Percentiles rank a stretch among this genome's conserved stretches.
Conservation (phyloP, 92 coral and sea anemone species). For the Zoanthus sociatus region DNA sequence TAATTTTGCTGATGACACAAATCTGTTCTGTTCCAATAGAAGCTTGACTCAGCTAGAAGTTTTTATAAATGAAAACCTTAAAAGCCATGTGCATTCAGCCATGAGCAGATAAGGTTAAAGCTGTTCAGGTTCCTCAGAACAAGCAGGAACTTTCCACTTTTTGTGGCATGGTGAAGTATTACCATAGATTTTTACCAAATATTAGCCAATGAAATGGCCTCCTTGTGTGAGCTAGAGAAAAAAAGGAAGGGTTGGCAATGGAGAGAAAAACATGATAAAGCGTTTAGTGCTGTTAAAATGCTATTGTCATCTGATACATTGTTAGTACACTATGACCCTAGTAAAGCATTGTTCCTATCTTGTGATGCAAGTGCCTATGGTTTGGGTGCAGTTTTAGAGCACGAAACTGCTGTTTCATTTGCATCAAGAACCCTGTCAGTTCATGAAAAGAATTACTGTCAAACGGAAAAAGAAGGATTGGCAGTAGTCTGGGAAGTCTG, state of each 20-base stretch:
- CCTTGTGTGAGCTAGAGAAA: slow-evolving; percentile 22
- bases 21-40: no score
- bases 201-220: slow-evolving; percentile 14
- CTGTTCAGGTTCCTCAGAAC: not conserved
- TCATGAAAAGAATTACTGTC: slow-evolving; percentile 51
- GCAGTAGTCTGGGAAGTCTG: slow-evolving; percentile 40
- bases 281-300: slow-evolving; percentile 17
- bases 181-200: slow-evolving; percentile 43
- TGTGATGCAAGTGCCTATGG: slow-evolving; percentile 47
- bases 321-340: slow-evolving; percentile 48
- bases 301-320: slow-evolving; percentile 38
- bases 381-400: slow-evolving; percentile 44
- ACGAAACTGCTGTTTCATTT: slow-evolving; percentile 34
- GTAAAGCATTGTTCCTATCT: slow-evolving; percentile 13
- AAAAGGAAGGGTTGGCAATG: slow-evolving; percentile 15
- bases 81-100: not conserved
- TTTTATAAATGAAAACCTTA: not conserved
- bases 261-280: slow-evolving; percentile 33
- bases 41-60: not conserved
- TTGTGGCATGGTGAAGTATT: slow-evolving; percentile 36
- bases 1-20: no score
- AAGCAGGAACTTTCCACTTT: slow-evolving; percentile 42
- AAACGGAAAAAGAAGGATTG: slow-evolving; percentile 54
- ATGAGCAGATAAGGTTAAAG: not conserved
- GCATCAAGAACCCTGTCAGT: slow-evolving; percentile 57